Base-by-base conservation (phyloP, 2,888 invertebrate species). In the Ecdyonurus torrentis region DNA sequence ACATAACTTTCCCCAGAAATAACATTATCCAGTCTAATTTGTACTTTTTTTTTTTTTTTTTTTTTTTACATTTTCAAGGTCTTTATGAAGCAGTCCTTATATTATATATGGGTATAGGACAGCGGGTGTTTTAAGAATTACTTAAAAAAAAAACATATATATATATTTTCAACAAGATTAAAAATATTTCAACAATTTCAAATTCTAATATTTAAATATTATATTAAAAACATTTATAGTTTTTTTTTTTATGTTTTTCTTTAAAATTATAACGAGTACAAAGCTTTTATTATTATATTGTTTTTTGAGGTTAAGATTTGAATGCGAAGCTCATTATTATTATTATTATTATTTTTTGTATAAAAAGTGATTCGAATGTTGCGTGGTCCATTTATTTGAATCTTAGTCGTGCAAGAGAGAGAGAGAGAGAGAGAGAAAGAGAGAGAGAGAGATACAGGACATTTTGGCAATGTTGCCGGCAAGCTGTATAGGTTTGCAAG, bases 381-480 rank as follows among this genome's bases (percentile, higher is more conserved):
- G 55, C 55, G 55, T 55, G 55, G 55, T 55, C 55, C 55, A 55
- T 55, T 55, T 55, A 55, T 55, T 55, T 55, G n/a, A 7, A 7
- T 55, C 22, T 10, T 23, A 22, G 52, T 15, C 37, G 52, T 25
- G 60, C 19, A 25, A 60, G 60, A 50, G 23, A 50, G 50, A 60
- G 60, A 60, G 60, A 50, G 50, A 25, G 50, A 25, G 25, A 20
- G 53, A 59, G 37, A 53, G 55, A 52, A 50, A 62, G 50, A 52
- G 52, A 37, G 50, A 58, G 61, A 18, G 61, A 62, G 19, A 63
- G 61, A 58, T 25, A 23, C 55, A 58, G 7, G 55, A 55, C 55
- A 55, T 55, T 55, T 55, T 55, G 55, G 55, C 55, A 55, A 55
- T 55, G 55, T 22, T 55, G 55, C 55, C 22, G 55, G 7, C 55